These are phyloP conservation scores for Phoxinus dragarum DNA, from an alignment of 2,797 vertebrate genomes.

Conservation along the genomic window DNA sequence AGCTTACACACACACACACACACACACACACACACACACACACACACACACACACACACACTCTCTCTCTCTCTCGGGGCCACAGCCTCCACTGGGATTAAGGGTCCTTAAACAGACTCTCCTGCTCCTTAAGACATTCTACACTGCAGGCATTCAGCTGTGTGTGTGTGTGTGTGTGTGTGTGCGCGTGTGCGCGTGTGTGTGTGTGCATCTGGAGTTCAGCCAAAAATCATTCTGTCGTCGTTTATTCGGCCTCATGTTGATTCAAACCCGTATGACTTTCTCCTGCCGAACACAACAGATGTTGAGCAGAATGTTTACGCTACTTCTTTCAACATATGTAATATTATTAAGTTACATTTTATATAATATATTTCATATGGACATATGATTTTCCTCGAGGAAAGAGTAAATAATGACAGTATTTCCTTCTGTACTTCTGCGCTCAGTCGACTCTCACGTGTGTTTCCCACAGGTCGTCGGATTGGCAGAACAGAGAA, in stretches of 20 bases:
- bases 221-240: slow-evolving; percentile 44
- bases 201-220: not conserved
- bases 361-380: too few relatives aligned
- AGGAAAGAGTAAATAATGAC: not conserved
- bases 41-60: too few relatives aligned
- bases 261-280: not conserved
- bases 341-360: too few relatives aligned
- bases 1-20: slow-evolving; percentile 51
- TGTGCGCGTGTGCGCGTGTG: not conserved
- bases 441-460: too few relatives aligned
- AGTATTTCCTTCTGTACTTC: not conserved
- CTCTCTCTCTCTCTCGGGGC: slow-evolving; percentile 47
- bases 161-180: slow-evolving; percentile 38
- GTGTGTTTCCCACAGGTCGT: not conserved
- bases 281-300: too few relatives aligned
- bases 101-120: slow-evolving; percentile 68
- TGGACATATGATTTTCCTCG: too few relatives aligned
- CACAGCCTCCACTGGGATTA: slow-evolving; percentile 70
- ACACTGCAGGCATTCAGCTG: slow-evolving; percentile 55
- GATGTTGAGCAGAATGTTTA: too few relatives aligned
- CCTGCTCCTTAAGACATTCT: slow-evolving; percentile 69
- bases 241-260: slow-evolving; percentile 24
- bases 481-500: not conserved
- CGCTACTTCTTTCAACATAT: too few relatives aligned
- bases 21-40: too few relatives aligned